phyloP scores from a whole-genome alignment of 2,797 vertebrate species.

The Sebastes hopkinsi region DNA sequence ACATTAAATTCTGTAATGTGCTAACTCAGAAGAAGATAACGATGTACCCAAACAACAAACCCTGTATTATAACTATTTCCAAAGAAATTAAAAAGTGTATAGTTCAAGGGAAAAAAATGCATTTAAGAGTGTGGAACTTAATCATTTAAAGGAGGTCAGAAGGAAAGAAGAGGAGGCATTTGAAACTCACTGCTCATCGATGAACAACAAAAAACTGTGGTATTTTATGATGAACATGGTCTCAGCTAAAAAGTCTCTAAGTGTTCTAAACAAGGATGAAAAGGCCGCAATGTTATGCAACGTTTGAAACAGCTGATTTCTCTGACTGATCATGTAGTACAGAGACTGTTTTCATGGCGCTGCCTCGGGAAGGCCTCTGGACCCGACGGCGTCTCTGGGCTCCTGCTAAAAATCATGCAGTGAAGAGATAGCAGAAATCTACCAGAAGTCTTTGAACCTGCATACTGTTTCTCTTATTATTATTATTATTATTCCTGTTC shows the following conservation, averaged over 20 bases:
- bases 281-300: neutral
- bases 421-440: neutral
- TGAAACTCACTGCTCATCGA: neutral
- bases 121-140: neutral
- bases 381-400: neutral
- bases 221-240: neutral
- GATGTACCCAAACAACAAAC: neutral
- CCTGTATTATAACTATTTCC: neutral
- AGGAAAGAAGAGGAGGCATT: neutral
- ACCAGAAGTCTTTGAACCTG: neutral
- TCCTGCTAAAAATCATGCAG: neutral
- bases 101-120: neutral
- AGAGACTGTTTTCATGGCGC: no score
- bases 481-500: no score
- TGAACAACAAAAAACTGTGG: neutral
- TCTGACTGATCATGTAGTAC: no score
- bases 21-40: neutral
- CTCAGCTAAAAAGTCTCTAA: neutral
- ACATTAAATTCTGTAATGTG: neutral
- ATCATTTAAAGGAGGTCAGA: neutral
- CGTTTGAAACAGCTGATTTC: no score
- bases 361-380: no score
- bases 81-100: neutral
- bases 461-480: neutral
- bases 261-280: neutral